Conservation (phyloP, 92 coral and sea anemone genomes). For the Heteractis magnifica region DNA sequence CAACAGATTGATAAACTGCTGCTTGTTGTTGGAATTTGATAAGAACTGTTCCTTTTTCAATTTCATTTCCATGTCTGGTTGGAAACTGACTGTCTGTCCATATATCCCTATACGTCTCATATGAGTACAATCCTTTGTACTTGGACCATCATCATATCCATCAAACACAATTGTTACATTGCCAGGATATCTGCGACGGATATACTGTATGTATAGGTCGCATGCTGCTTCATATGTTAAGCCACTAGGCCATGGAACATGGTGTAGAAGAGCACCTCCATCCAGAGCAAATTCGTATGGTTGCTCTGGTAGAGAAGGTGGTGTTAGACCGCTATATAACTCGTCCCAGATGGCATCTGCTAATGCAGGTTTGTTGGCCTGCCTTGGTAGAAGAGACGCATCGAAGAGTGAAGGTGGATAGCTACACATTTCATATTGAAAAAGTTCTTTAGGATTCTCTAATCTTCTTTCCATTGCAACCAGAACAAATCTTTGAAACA, state of each 20-base stretch:
- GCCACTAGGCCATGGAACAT: constrained; percentile 32
- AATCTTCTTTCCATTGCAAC: constrained; percentile 41
- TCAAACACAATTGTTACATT: constrained; percentile 55
- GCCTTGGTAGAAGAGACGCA: constrained; percentile 41
- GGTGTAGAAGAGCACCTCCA: constrained; percentile 42
- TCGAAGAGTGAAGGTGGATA: constrained; percentile 60
- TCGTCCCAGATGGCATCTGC: constrained; percentile 54
- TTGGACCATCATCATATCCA: constrained; percentile 56
- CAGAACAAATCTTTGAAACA: no score
- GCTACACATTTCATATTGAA: constrained; percentile 55
- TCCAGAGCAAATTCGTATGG: constrained; percentile 3
- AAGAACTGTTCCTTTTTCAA: constrained; percentile 38
- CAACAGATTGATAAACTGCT: not conserved
- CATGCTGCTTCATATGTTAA: constrained; percentile 6
- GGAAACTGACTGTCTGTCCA: constrained; percentile 7
- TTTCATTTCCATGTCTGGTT: not conserved
- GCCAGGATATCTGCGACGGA: constrained; percentile 20
- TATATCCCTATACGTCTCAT: constrained; percentile 16
- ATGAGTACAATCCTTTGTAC: constrained; percentile 49
- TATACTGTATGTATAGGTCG: constrained; percentile 18
- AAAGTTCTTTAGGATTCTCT: constrained; percentile 30
- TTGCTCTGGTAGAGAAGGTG: not conserved
- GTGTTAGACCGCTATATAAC: constrained; percentile 4
- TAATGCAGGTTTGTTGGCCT: constrained; percentile 57
- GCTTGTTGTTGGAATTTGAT: constrained; percentile 1